Evolutionary conservation across 2,113 vertebrate species (phyloP).

Genomic region (Sylvicapra grimmia): DNA sequence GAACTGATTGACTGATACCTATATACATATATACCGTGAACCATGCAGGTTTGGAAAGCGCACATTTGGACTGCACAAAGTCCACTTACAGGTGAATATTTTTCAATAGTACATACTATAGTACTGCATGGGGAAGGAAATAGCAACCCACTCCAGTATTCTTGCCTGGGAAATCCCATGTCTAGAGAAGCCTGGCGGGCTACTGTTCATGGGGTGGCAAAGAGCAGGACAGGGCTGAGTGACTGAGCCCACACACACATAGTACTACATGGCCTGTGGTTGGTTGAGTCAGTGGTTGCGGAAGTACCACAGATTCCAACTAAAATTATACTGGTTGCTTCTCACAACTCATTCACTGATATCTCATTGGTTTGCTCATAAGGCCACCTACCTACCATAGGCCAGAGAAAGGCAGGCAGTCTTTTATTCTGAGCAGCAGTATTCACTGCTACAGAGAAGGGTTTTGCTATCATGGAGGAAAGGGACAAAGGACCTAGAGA

Average conservation of each 20-base stretch:
- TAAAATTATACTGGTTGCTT: neutral
- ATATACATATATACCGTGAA: neutral
- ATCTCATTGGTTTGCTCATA: neutral
- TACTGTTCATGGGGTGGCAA: neutral
- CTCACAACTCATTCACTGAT: neutral
- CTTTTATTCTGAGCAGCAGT: neutral
- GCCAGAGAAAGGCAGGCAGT: neutral
- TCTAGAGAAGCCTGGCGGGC: neutral
- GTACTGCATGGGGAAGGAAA: neutral
- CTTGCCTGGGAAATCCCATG: neutral
- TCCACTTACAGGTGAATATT: neutral
- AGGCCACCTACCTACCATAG: neutral
- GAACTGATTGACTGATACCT: neutral
- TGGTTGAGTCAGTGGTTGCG: neutral
- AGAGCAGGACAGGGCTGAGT: neutral
- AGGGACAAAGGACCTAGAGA: neutral
- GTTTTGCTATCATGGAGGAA: neutral
- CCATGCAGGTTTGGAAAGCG: rapidly evolving
- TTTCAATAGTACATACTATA: neutral
- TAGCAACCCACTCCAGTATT: neutral
- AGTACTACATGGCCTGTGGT: neutral
- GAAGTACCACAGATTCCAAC: neutral
- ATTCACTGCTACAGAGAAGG: neutral
- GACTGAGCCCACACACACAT: neutral
- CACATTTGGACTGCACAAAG: neutral